These are phyloP conservation scores for Dendroctonus valens DNA, from an alignment of 1,140 invertebrate species.

Conservation along the genomic window DNA sequence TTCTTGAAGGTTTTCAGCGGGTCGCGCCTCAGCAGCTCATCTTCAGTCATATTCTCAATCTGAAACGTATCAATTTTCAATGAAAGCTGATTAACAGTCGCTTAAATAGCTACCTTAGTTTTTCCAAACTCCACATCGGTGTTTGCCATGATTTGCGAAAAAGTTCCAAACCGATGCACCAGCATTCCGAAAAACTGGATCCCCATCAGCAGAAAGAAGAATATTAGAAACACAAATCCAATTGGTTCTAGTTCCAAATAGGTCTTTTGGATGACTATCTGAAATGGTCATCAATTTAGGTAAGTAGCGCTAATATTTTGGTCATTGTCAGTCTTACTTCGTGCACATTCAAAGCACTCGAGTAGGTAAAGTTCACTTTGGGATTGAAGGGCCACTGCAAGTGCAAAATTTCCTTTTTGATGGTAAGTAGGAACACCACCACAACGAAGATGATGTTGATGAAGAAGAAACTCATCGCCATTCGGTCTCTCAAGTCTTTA, in stretches of 20 bases:
- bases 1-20: conserved; percentile 35
- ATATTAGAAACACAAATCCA: conserved; percentile 71
- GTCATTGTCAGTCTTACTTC: conserved; percentile 11
- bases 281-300: conserved; percentile 9
- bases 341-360: conserved; percentile 1
- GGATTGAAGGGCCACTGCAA: conserved; percentile 70
- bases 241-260: conserved; percentile 74
- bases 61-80: conserved; percentile 6
- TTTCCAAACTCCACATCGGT: conserved; percentile 57
- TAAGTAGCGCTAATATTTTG: neutral
- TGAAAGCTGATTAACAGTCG: conserved; percentile 2
- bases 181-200: conserved; percentile 85
- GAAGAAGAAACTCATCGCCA: conserved; percentile 79
- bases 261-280: conserved; percentile 54
- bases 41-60: conserved; percentile 35
- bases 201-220: conserved; percentile 68
- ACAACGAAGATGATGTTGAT: conserved; percentile 81
- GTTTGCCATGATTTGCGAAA: conserved; percentile 79
- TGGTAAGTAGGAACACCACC: conserved; percentile 75
- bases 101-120: conserved; percentile 37
- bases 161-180: conserved; percentile 79
- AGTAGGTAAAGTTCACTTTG: conserved; percentile 64
- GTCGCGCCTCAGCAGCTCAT: conserved; percentile 32
- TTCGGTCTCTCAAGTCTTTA: conserved; percentile 67
- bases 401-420: conserved; percentile 70